Conservation (phyloP, 2,113 vertebrate species). For the Tachuris rubrigastra region DNA sequence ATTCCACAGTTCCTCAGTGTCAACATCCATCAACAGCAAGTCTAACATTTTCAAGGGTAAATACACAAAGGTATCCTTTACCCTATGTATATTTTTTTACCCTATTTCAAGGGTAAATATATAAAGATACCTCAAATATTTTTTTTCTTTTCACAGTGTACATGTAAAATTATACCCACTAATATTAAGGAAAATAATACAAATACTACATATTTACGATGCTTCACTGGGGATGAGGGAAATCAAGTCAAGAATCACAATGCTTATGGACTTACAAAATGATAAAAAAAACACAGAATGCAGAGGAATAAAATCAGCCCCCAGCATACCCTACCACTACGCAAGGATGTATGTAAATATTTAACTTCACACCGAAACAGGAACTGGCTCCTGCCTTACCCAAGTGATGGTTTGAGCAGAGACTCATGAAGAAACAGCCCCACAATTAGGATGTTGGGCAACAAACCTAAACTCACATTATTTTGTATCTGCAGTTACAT, state of each 20-base stretch:
- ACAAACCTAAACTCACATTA: neutral
- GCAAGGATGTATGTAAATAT: neutral
- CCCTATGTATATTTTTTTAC: no score
- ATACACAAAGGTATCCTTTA: neutral
- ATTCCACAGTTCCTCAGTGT: neutral
- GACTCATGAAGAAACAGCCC: neutral
- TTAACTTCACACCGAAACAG: neutral
- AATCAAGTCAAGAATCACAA: neutral
- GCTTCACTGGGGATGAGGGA: neutral
- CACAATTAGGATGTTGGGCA: neutral
- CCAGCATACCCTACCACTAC: neutral
- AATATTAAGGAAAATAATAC: neutral
- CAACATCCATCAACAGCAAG: neutral
- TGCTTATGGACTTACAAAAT: neutral
- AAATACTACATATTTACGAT: neutral
- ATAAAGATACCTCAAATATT: neutral
- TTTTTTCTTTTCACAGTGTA: neutral
- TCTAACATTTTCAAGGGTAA: neutral
- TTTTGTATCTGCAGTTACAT: neutral
- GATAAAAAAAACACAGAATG: neutral
- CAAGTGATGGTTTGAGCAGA: neutral
- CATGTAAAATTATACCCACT: neutral
- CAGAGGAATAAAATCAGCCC: neutral
- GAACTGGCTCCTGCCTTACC: neutral
- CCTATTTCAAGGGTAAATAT: neutral